Base-by-base conservation (phyloP, 2,888 invertebrate species). In the Caenorhabditis plicata region DNA sequence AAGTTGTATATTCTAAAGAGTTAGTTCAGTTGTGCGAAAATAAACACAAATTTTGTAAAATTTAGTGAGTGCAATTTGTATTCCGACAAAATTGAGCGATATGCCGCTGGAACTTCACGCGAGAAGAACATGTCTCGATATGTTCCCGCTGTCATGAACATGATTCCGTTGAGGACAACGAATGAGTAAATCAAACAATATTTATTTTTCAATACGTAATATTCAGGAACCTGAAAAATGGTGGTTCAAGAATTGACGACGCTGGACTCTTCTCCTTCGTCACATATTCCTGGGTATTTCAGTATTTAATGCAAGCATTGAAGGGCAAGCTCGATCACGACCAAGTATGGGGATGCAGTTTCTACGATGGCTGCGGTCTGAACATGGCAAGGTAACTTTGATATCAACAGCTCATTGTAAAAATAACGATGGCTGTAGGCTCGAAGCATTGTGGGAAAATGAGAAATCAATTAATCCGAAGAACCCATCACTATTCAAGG, bases 251-350 rank as follows among this genome's bases (percentile, higher is more conserved):
- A 36, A 71, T 80, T 15, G 79, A 81, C 31, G 74, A 78, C 32
- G 80, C 82, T 20, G 83, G 83, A 3, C 75, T 79, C 23, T 68
- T 83, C 27, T 83, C 82, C 13, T 78, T 80, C 70, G 75, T 83
- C 61, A 82, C 83, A 0, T 83, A 80, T 60, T 69, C 80, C 26
- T 83, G 83, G 83, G 76, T 82, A 42, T 80, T 82, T n/a, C 71
- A 75, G 8, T 81, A 82, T 46, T 74, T 83, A 51, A 81, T 81
- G 76, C 73, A 73, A 27, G 80, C 82, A n/a, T 58, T 67, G 8
- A 25, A 51, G 42, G 65, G 64, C 23, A 50, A 67, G 39, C 44
- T 75, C n/a, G 66, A 72, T 29, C 63, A 50, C 13, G 58, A 73
- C 35, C 64, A 68, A 44, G 68, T 64, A 2, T 83, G 82, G 57